Percentiles rank a stretch among this genome's conserved stretches.
These are phyloP conservation scores for Falco columbarius DNA, from an alignment of 2,797 vertebrate species.

Conservation along the genomic window DNA sequence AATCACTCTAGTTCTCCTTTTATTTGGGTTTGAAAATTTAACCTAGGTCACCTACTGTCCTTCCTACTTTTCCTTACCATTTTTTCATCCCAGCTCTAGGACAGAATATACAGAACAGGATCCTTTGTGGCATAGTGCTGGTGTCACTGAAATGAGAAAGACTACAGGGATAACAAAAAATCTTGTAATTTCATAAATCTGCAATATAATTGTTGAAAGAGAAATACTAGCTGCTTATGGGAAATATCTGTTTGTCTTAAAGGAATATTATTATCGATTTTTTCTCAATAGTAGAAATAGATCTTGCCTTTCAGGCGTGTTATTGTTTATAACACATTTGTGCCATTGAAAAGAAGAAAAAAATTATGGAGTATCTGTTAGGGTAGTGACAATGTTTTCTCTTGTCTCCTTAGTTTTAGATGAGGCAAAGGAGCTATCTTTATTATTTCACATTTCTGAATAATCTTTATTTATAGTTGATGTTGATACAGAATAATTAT, in stretches of 20 bases:
- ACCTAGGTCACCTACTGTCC: neutral
- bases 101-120: neutral
- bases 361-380: neutral
- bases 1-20: neutral
- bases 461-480: neutral
- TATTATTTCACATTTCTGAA: neutral
- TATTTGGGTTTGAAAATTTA: neutral
- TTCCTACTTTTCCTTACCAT: neutral
- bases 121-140: neutral
- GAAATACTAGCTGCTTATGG: neutral
- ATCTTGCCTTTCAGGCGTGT: neutral
- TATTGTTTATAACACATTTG: neutral
- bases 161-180: neutral
- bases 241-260: neutral
- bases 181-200: conserved; percentile 11
- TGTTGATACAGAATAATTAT: neutral
- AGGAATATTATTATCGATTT: neutral
- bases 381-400: neutral
- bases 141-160: neutral
- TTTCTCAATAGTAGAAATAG: neutral
- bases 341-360: neutral
- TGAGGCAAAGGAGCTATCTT: neutral
- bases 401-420: neutral
- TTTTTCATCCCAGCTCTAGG: neutral
- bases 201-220: neutral